Conservation (phyloP, 2,797 vertebrate species). For the Picus viridis region DNA sequence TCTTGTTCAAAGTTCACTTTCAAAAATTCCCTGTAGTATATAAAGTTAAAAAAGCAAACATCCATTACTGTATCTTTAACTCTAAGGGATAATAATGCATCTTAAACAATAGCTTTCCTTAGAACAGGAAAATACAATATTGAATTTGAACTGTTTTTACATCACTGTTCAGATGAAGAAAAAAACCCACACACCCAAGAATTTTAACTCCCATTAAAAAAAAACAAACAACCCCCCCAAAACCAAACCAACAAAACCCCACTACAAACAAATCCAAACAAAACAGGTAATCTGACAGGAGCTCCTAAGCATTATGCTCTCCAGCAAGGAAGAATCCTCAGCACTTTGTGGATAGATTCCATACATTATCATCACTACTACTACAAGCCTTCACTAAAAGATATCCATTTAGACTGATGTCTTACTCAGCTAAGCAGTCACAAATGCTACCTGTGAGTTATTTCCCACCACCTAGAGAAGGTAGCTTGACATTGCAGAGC, state of each 20-base stretch:
- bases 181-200: not conserved
- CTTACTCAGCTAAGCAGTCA: not conserved
- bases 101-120: not conserved
- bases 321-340: not conserved
- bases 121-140: not conserved
- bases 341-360: not conserved
- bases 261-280: no score
- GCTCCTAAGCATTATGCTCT: accelerated
- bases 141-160: not conserved
- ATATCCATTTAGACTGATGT: not conserved
- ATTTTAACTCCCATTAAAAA: not conserved
- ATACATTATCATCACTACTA: not conserved
- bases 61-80: not conserved
- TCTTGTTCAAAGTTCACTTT: not conserved
- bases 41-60: not conserved
- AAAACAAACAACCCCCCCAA: no score
- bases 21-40: not conserved
- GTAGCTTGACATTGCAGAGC: not conserved
- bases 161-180: not conserved
- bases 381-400: not conserved
- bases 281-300: not conserved
- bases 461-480: not conserved
- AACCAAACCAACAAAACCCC: not conserved
- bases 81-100: not conserved
- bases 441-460: not conserved